Conservation (phyloP, 2,113 vertebrate genomes). For the Sisor rabdophorus region DNA sequence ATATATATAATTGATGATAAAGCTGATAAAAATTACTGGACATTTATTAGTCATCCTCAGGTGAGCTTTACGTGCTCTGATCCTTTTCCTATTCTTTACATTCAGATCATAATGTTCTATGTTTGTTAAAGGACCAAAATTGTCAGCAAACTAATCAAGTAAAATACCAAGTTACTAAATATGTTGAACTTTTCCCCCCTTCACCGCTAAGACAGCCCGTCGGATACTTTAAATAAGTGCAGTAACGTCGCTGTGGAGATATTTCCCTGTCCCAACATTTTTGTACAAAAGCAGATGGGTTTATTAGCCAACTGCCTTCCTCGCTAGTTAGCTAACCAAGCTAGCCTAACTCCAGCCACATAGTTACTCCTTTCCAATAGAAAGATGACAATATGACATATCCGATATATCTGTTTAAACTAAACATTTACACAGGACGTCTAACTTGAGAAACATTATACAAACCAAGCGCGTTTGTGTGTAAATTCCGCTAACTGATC, state of each 20-base stretch:
- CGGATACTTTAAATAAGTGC: no score
- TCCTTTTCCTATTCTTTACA: background rate
- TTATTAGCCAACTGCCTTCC: slow-evolving; percentile 14
- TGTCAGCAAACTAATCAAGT: background rate
- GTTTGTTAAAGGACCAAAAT: background rate
- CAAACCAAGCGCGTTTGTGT: slow-evolving; percentile 31
- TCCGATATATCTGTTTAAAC: background rate
- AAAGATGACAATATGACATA: slow-evolving; percentile 1
- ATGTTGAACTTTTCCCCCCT: no score
- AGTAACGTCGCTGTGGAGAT: background rate
- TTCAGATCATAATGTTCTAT: background rate
- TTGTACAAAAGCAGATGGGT: background rate
- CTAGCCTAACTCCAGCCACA: slow-evolving; percentile 12
- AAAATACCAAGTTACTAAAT: background rate
- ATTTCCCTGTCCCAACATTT: background rate
- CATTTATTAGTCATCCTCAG: background rate
- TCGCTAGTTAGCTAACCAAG: slow-evolving; percentile 15
- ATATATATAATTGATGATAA: no score
- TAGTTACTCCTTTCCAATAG: background rate
- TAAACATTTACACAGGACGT: background rate
- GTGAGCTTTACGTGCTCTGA: background rate
- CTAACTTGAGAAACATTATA: background rate
- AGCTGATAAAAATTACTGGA: background rate
- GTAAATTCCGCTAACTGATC: slow-evolving; percentile 33
- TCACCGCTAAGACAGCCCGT: background rate